Conservation (phyloP, 2,113 vertebrate species). For the Solea senegalensis region DNA sequence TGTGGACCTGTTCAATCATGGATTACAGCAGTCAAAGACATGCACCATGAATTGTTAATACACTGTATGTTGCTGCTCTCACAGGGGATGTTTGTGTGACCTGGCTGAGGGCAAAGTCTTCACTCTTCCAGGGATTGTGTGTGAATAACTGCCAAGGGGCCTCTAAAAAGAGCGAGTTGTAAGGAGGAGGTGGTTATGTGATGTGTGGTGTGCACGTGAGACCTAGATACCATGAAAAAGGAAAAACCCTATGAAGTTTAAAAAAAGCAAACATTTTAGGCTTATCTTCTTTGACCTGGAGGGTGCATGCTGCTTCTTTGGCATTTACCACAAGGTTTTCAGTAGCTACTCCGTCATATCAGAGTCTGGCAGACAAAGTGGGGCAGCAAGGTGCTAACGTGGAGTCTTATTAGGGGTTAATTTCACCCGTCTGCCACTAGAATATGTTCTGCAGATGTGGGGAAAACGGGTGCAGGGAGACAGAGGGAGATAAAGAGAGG, state of each 20-base stretch:
- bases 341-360: slow-evolving; percentile 35
- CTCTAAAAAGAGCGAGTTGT: background rate
- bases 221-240: background rate
- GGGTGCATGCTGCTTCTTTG: slow-evolving; percentile 10
- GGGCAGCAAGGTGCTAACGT: slow-evolving; percentile 54
- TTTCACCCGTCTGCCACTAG: slow-evolving; percentile 32
- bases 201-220: slow-evolving; percentile 4
- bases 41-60: slow-evolving; percentile 51
- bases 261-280: slow-evolving; percentile 21
- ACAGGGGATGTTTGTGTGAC: slow-evolving; percentile 31
- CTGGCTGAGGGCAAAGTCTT: slow-evolving; percentile 16
- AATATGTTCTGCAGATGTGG: slow-evolving; percentile 63
- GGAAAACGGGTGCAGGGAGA: slow-evolving; percentile 21
- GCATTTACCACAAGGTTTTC: slow-evolving; percentile 16
- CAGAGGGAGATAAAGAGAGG: slow-evolving; percentile 12
- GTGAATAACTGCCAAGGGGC: slow-evolving; percentile 6
- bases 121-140: slow-evolving; percentile 10
- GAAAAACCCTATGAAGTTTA: background rate
- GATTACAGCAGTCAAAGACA: slow-evolving; percentile 42
- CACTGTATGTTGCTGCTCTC: slow-evolving; percentile 36
- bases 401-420: slow-evolving; percentile 44
- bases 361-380: slow-evolving; percentile 25
- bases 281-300: slow-evolving; percentile 27
- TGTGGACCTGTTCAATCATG: slow-evolving; percentile 4
- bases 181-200: background rate